phyloP scores from a whole-genome alignment of 2,113 vertebrate species.

The Trachemys scripta region DNA sequence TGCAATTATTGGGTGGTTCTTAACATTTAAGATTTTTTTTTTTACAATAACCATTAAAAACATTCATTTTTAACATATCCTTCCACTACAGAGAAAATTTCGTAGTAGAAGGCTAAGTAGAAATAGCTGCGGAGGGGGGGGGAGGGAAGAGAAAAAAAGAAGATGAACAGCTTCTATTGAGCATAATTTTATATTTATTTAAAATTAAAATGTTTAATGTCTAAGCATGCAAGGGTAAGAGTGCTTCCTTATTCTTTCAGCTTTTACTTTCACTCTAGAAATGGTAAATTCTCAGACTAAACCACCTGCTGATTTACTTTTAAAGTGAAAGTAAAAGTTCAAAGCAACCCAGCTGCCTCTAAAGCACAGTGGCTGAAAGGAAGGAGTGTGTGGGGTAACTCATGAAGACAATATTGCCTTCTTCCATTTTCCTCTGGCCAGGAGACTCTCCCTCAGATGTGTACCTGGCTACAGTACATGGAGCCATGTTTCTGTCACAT shows the following conservation, averaged over 20 bases:
- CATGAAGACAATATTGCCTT: background rate
- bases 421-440: conserved; percentile 1
- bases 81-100: background rate
- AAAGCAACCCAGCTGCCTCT: background rate
- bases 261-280: background rate
- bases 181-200: background rate
- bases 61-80: conserved; percentile 4
- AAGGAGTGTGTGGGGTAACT: background rate
- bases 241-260: background rate
- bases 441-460: background rate
- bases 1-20: too few species aligned
- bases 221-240: background rate
- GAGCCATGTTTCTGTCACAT: background rate
- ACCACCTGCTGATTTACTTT: background rate
- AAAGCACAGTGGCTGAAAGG: background rate
- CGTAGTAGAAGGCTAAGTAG: background rate
- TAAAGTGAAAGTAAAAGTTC: conserved; percentile 21
- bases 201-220: background rate
- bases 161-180: background rate
- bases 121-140: background rate
- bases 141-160: background rate
- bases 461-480: background rate
- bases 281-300: conserved; percentile 26
- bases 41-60: background rate
- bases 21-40: too few species aligned